These are phyloP conservation scores for Neelides folsomi DNA, from an alignment of 2,888 invertebrate genomes.

Conservation along the genomic window DNA sequence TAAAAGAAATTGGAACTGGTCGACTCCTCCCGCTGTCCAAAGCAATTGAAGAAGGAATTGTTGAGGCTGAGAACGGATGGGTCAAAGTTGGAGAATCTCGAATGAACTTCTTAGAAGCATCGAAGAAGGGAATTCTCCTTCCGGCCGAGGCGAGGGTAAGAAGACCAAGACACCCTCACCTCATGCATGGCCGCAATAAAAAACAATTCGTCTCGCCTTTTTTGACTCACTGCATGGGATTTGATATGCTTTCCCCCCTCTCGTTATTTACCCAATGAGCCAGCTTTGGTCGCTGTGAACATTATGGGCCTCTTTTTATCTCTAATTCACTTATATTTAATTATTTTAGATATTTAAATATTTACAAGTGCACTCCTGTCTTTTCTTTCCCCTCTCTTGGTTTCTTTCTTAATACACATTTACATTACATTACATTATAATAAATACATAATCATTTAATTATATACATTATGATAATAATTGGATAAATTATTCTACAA, in stretches of 20 bases:
- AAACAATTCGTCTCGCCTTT: constrained; percentile 6
- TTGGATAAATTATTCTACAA: too few species aligned
- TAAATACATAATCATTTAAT: too few species aligned
- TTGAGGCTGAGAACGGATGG: constrained; percentile 62
- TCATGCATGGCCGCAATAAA: constrained; percentile 8
- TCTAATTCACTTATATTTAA: too few species aligned
- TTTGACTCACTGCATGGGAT: not conserved
- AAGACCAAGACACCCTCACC: constrained; percentile 39
- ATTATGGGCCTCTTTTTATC: too few species aligned
- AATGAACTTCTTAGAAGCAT: constrained; percentile 67
- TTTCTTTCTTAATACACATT: too few species aligned
- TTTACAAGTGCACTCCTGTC: too few species aligned
- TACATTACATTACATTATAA: too few species aligned
- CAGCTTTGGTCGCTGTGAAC: too few species aligned
- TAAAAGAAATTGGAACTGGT: constrained; percentile 64
- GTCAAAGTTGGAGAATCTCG: constrained; percentile 45
- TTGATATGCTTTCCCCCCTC: not conserved
- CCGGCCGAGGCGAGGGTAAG: constrained; percentile 89
- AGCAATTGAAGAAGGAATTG: constrained; percentile 54
- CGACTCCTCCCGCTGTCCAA: constrained; percentile 60
- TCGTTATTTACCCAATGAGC: not conserved
- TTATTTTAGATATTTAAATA: too few species aligned
- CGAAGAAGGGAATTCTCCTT: constrained; percentile 72
- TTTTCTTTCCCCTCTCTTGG: too few species aligned
- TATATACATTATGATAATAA: too few species aligned